Evolutionary conservation across 2,888 invertebrate species (phyloP), one percentile per base, ranked within the genome.

Genomic region (Nephrotoma guestfalica): DNA sequence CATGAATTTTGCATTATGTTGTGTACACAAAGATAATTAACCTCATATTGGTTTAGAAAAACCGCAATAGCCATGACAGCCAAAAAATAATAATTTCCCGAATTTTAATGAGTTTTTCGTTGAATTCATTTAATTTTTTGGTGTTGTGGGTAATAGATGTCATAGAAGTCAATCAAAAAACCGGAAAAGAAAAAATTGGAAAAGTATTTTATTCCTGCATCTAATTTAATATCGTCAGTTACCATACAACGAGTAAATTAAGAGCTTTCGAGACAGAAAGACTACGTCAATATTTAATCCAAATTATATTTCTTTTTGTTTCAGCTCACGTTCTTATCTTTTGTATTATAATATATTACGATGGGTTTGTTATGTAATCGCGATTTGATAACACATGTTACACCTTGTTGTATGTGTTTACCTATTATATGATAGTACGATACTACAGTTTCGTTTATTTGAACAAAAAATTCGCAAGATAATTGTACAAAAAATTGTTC

Each of bases 161-260:
- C 0, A 1, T 2, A 30, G 0, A 0, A 30, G 2, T 0, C 2
- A 30, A 0, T 0, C 2, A 30, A 1, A 30, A 30, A 1, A 0
- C 0, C 0, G 2, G 2, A 30, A 2, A 30, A 30, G 30, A 7
- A 30, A 30, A 71, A 71, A 71, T 9, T 9, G 30, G 18, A 71
- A 57, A 57, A 57, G 5, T 57, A 71, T 2, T 71, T 71, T 30
- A 30, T 71, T 30, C 4, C 30, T 51, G 6, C 30, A 30, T 30
- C 3, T 30, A 0, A 51, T 47, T 47, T 47, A 47, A 47, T 6
- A 47, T 2, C 13, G 0, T 18, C 5, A 18, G 30, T 13, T 9
- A 13, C 13, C 30, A 71, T 71, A 71, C 9, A 71, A 30, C 51
- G 11, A 6, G 30, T 51, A 11, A 13, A 15, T 57, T 71, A 18